Percentiles rank a stretch among this genome's conserved stretches.
phyloP scores from a whole-genome alignment of 2,113 vertebrate species.

The Melanocharis versteri region DNA sequence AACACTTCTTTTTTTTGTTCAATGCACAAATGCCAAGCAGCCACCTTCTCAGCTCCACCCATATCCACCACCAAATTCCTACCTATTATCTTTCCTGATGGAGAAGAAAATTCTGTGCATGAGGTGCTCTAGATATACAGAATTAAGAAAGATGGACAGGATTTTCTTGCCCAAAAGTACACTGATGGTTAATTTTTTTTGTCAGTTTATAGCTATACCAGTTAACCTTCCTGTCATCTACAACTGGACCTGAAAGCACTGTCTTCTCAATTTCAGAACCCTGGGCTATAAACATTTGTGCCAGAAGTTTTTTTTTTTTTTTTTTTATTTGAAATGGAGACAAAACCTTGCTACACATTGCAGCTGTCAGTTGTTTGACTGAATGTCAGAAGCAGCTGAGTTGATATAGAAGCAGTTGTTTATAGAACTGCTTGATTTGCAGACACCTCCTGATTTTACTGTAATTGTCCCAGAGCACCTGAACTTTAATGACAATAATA shows the following conservation, averaged over 20 bases:
- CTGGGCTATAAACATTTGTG: not conserved
- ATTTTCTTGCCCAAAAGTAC: not conserved
- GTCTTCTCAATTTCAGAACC: not conserved
- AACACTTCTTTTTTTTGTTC: not conserved
- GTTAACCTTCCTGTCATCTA: not conserved
- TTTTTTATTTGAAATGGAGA: not conserved
- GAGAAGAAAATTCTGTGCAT: not conserved
- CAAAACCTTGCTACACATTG: not conserved
- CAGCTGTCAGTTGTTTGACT: not conserved
- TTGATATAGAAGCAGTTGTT: not conserved
- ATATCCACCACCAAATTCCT: not conserved
- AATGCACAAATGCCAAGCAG: not conserved
- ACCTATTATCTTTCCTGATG: not conserved
- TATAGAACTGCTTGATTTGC: slow-evolving; percentile 23
- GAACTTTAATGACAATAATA: slow-evolving; percentile 10
- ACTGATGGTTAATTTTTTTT: not conserved
- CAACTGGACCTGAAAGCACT: not conserved
- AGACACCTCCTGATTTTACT: slow-evolving; percentile 10
- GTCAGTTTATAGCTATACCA: not conserved
- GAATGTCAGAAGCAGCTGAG: not conserved
- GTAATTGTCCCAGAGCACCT: not conserved
- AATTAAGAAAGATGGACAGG: not conserved
- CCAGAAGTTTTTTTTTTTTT: not conserved
- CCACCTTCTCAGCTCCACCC: not conserved
- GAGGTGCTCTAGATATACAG: not conserved